Evolutionary conservation across 2,113 vertebrate species (phyloP).

Genomic region (Thunnus maccoyii): DNA sequence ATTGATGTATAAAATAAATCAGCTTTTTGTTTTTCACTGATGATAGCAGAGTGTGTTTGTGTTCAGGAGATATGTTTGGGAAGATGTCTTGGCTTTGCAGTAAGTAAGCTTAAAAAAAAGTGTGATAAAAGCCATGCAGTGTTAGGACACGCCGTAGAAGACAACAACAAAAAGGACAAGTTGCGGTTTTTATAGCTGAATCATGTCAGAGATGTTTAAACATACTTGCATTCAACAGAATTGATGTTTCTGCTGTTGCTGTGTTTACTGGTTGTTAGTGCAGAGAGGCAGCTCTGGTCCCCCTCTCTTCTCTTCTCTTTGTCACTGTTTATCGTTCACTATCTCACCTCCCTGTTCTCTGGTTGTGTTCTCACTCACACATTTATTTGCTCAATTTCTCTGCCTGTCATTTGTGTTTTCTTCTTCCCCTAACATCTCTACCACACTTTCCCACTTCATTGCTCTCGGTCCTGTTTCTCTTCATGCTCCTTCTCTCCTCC

Average conservation of each 20-base stretch:
- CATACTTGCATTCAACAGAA: slow-evolving; percentile 46
- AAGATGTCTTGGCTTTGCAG: not conserved
- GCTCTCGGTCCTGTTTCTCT: slow-evolving; percentile 34
- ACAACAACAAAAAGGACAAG: slow-evolving; percentile 30
- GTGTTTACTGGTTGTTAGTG: slow-evolving; percentile 51
- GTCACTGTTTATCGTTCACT: slow-evolving; percentile 62
- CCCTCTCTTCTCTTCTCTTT: slow-evolving; percentile 23
- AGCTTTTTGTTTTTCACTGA: slow-evolving; percentile 17
- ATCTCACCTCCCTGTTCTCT: slow-evolving; percentile 30
- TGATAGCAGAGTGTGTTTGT: slow-evolving; percentile 5
- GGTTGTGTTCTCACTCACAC: slow-evolving; percentile 46
- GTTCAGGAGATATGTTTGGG: not conserved
- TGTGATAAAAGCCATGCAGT: slow-evolving; percentile 7
- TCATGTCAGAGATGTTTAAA: slow-evolving; percentile 56
- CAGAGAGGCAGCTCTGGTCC: slow-evolving; percentile 32
- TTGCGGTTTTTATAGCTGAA: slow-evolving; percentile 51
- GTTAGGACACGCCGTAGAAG: slow-evolving; percentile 15
- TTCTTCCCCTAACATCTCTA: not conserved
- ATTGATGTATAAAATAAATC: not conserved
- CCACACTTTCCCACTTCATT: not conserved
- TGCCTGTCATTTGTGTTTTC: slow-evolving; percentile 29
- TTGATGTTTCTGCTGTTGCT: slow-evolving; percentile 38
- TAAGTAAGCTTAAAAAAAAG: not conserved
- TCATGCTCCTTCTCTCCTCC: slow-evolving; percentile 17
- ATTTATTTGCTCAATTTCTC: slow-evolving; percentile 55